These are phyloP conservation scores for Scaptomyza reducta DNA, from an alignment of 2,888 invertebrate species.

Conservation along the genomic window DNA sequence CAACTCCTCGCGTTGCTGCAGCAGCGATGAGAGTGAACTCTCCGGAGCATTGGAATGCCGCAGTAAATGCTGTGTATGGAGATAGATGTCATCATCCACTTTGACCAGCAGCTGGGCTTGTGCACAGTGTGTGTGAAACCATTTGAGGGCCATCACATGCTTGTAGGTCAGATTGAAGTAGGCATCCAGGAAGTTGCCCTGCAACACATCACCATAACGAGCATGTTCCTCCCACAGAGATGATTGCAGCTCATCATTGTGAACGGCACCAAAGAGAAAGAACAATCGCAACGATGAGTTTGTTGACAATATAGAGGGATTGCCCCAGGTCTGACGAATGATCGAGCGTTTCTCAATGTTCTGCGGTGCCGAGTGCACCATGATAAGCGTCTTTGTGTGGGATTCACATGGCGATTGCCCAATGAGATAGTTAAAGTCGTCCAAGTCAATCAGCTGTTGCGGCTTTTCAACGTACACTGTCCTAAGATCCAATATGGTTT, in stretches of 20 bases:
- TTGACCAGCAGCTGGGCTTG: slow-evolving; percentile 88
- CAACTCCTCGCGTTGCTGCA: slow-evolving; percentile 10
- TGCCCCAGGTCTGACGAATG: slow-evolving; percentile 48
- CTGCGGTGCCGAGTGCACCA: slow-evolving; percentile 39
- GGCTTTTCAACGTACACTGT: slow-evolving; percentile 22
- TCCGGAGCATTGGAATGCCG: neutral
- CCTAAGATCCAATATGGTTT: neutral
- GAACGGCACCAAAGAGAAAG: slow-evolving; percentile 34
- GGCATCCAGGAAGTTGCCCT: slow-evolving; percentile 89
- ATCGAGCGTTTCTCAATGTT: slow-evolving; percentile 38
- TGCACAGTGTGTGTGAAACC: slow-evolving; percentile 89
- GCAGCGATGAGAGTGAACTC: slow-evolving; percentile 1
- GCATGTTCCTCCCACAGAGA: slow-evolving; percentile 24
- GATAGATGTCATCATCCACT: slow-evolving; percentile 85
- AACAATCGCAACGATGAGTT: slow-evolving; percentile 30
- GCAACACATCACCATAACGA: slow-evolving; percentile 86
- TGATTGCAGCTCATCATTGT: slow-evolving; percentile 4
- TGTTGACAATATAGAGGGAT: neutral
- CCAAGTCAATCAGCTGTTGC: slow-evolving; percentile 38
- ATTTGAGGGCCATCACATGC: slow-evolving; percentile 91
- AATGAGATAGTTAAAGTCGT: slow-evolving; percentile 27
- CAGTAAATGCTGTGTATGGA: slow-evolving; percentile 34
- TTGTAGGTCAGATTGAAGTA: slow-evolving; percentile 92
- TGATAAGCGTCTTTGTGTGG: slow-evolving; percentile 21
- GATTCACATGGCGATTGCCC: slow-evolving; percentile 19